These are phyloP conservation scores for Brachyptera putata DNA, from an alignment of 2,888 invertebrate species.

Conservation along the genomic window DNA sequence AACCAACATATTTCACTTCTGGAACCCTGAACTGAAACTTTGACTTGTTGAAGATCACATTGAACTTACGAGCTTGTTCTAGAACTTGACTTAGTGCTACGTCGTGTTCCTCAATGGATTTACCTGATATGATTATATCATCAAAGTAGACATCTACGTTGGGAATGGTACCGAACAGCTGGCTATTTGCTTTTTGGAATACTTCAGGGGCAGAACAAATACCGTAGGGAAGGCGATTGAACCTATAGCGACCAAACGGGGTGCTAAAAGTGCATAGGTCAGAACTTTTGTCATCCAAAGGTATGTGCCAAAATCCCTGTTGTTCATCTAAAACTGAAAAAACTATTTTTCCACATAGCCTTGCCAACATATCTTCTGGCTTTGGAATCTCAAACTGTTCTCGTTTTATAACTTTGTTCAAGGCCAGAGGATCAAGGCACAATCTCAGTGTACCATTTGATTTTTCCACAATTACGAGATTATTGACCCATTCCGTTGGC, in stretches of 20 bases:
- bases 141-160: no score
- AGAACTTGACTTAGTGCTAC: no score
- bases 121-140: no score
- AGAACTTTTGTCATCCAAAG: constrained; percentile 7
- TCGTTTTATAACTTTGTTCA: constrained; percentile 11
- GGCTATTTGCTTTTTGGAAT: no score
- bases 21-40: no score
- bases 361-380: not conserved
- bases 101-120: no score
- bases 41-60: no score
- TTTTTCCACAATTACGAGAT: constrained; percentile 13
- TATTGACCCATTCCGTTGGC: constrained; percentile 15
- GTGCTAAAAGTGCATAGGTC: constrained; percentile 24
- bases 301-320: constrained; percentile 23
- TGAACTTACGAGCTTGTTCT: no score
- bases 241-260: constrained; percentile 26
- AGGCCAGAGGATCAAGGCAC: constrained; percentile 10
- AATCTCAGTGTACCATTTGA: constrained; percentile 12
- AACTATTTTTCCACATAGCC: not conserved
- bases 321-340: constrained; percentile 24
- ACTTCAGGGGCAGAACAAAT: no score
- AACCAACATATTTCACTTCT: no score
- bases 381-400: constrained; percentile 6
- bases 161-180: no score
- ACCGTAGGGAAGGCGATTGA: constrained; percentile 25